These are phyloP conservation scores for Drosophila trichaetosa DNA, from an alignment of 2,888 invertebrate genomes.

Conservation along the genomic window DNA sequence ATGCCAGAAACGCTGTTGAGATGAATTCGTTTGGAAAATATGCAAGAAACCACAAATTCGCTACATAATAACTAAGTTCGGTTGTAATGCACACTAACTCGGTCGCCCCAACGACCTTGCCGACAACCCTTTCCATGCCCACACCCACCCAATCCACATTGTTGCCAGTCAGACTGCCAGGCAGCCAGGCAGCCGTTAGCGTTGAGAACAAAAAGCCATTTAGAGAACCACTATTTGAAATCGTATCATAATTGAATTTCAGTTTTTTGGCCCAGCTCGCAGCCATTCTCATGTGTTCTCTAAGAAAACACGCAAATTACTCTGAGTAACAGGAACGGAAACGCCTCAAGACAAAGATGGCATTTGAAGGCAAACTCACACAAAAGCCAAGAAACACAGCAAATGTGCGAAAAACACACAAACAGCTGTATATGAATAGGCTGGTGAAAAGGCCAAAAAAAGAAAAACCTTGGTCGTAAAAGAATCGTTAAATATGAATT, in stretches of 20 bases:
- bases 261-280: conserved; percentile 27
- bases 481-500: background rate
- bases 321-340: conserved; percentile 39
- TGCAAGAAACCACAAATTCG: conserved; percentile 47
- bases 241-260: conserved; percentile 75
- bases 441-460: background rate
- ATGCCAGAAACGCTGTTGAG: conserved; percentile 38
- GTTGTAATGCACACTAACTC: conserved; percentile 33
- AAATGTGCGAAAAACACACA: conserved; percentile 12
- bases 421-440: background rate
- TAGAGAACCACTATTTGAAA: conserved; percentile 62
- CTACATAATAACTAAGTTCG: conserved; percentile 33
- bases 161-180: background rate
- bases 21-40: conserved; percentile 71
- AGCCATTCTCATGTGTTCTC: conserved; percentile 36
- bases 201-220: conserved; percentile 45
- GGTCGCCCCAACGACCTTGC: conserved; percentile 16
- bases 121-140: background rate
- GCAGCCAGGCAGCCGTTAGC: conserved; percentile 7
- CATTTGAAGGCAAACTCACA: conserved; percentile 50
- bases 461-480: background rate
- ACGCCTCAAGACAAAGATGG: conserved; percentile 67
- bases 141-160: background rate
- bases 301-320: conserved; percentile 56
- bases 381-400: conserved; percentile 30